Conservation (phyloP, 2,797 vertebrate genomes). For the Enteromius trimaculatus region DNA sequence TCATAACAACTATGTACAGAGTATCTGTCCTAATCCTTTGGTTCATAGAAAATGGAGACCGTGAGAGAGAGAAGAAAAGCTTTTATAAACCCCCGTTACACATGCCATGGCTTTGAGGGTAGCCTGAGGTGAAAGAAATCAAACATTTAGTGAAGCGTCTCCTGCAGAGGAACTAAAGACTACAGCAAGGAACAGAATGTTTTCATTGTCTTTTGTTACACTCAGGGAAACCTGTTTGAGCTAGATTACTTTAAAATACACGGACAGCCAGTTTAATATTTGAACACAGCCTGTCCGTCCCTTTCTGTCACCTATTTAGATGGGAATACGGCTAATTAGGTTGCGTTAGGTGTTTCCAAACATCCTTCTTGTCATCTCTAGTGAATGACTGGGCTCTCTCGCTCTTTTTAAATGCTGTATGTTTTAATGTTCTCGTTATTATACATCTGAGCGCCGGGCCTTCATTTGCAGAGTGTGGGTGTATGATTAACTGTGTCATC, state of each 20-base stretch:
- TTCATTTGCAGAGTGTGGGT: constrained; percentile 46
- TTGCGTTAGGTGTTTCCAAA: constrained; percentile 22
- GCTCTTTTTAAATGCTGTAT: constrained; percentile 36
- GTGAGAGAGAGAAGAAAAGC: constrained; percentile 35
- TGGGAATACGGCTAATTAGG: constrained; percentile 23
- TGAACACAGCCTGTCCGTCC: constrained; percentile 3
- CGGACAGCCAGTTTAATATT: constrained; percentile 39
- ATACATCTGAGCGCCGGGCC: constrained; percentile 44
- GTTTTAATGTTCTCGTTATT: constrained; percentile 47
- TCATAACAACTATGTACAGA: constrained; percentile 52
- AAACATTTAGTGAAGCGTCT: constrained; percentile 56
- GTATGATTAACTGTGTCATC: constrained; percentile 57
- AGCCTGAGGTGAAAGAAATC: constrained; percentile 59
- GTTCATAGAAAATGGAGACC: constrained; percentile 45
- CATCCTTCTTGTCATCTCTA: constrained; percentile 34
- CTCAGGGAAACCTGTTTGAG: constrained; percentile 43
- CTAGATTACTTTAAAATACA: constrained; percentile 43
- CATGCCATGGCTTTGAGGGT: constrained; percentile 61
- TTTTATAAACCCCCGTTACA: constrained; percentile 55
- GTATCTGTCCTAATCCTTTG: constrained; percentile 53
- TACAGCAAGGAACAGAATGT: constrained; percentile 58
- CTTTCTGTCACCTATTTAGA: background rate
- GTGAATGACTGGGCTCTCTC: constrained; percentile 12
- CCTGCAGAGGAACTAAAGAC: constrained; percentile 58
- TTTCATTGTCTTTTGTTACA: constrained; percentile 63